Conservation (phyloP, 1,140 invertebrate genomes). For the Drosophila obscura region DNA sequence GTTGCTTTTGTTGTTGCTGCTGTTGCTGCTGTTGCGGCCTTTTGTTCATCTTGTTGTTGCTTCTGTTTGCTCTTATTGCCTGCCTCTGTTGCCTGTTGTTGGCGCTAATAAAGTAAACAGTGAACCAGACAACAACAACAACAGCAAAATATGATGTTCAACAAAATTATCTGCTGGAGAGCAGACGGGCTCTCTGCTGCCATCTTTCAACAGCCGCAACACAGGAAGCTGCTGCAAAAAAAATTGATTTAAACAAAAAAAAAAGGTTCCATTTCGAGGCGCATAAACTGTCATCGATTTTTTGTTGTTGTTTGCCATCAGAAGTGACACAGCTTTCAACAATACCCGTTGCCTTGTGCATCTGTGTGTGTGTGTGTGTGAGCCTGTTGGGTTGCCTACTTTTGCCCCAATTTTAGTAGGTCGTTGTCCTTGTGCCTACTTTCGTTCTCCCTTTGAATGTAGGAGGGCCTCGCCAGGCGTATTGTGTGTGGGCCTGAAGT, state of each 20-base stretch:
- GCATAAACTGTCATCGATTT: constrained; percentile 73
- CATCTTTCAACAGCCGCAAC: constrained; percentile 22
- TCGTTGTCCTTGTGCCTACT: constrained; percentile 49
- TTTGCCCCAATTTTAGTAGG: constrained; percentile 57
- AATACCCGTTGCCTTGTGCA: constrained; percentile 22
- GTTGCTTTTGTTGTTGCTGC: not conserved
- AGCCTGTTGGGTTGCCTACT: constrained; percentile 39
- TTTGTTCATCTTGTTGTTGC: not conserved
- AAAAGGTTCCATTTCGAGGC: constrained; percentile 46
- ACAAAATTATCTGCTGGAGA: constrained; percentile 15
- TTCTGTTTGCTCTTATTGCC: constrained; percentile 7
- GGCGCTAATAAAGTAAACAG: constrained; percentile 58
- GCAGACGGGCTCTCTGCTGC: not conserved
- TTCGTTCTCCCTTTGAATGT: constrained; percentile 5
- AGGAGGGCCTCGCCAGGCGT: not conserved
- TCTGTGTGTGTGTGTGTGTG: constrained; percentile 3
- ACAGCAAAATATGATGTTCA: constrained; percentile 16
- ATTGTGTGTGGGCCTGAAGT: too few species aligned
- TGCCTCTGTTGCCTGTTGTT: constrained; percentile 16
- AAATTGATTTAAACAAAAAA: constrained; percentile 73
- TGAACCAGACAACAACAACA: constrained; percentile 2
- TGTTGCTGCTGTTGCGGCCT: not conserved
- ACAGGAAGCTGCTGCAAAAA: constrained; percentile 34
- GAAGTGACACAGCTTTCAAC: constrained; percentile 43
- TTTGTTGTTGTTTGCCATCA: constrained; percentile 8